A percentile compares a stretch with the other conserved stretches of the same genome.
Conservation (phyloP, 1,140 invertebrate species). For the Lasioglossum albipes region DNA sequence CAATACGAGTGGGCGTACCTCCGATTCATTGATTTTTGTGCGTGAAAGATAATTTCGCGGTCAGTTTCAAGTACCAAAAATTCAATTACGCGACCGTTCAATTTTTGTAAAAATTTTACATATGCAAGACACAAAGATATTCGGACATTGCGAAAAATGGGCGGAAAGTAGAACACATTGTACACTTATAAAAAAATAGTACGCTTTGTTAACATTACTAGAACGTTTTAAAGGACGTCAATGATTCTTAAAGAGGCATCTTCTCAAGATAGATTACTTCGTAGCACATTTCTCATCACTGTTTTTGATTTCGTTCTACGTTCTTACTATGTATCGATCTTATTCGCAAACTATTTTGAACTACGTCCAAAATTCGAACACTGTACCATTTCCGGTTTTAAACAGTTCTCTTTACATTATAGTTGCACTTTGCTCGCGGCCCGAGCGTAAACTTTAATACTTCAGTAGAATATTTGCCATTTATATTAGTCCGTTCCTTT, state of each 20-base stretch:
- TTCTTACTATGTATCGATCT: conserved; percentile 1
- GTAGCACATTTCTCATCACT: neutral
- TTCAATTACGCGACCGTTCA: neutral
- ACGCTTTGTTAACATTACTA: conserved; percentile 26
- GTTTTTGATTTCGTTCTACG: conserved; percentile 6
- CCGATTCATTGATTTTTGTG: neutral
- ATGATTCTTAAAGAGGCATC: conserved; percentile 20
- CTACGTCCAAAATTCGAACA: conserved; percentile 1
- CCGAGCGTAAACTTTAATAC: conserved; percentile 1
- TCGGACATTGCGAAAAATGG: conserved; percentile 29
- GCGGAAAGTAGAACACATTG: conserved; percentile 41
- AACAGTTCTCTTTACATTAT: conserved; percentile 12
- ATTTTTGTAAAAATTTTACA: neutral
- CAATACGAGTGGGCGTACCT: neutral
- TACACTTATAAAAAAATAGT: conserved; percentile 45
- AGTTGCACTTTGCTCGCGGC: neutral
- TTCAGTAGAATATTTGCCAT: neutral
- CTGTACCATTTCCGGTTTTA: neutral
- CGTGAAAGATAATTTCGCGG: conserved; percentile 18
- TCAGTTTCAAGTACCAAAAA: neutral
- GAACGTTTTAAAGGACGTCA: conserved; percentile 28
- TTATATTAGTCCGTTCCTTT: neutral
- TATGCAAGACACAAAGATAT: conserved; percentile 26
- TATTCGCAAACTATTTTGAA: conserved; percentile 17
- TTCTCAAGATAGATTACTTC: conserved; percentile 10